Conservation (phyloP, 2,113 vertebrate genomes). For the Hylia prasina region DNA sequence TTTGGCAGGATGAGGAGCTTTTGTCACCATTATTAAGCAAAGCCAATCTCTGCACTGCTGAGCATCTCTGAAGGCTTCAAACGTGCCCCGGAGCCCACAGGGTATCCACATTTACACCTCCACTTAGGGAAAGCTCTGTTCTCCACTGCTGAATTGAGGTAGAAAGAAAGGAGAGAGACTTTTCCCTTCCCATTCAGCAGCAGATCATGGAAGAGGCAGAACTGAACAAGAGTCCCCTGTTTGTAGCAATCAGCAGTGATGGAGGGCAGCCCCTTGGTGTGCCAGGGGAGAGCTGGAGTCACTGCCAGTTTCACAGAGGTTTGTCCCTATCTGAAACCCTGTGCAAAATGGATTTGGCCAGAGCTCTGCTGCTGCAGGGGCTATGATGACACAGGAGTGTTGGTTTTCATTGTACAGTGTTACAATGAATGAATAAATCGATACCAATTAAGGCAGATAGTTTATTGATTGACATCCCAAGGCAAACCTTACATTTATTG, state of each 20-base stretch:
- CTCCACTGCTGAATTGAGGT: not conserved
- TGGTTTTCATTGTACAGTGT: not conserved
- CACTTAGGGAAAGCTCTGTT: not conserved
- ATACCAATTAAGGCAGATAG: not conserved
- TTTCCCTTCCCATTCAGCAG: not conserved
- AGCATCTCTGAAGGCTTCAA: not conserved
- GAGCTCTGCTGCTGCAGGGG: not conserved
- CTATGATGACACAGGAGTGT: not conserved
- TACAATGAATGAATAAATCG: not conserved
- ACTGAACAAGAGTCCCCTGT: not conserved
- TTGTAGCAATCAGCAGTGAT: not conserved
- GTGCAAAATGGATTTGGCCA: not conserved
- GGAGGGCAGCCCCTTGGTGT: not conserved
- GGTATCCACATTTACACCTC: not conserved
- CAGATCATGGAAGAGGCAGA: not conserved
- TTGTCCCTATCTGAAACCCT: not conserved
- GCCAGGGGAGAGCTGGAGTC: not conserved
- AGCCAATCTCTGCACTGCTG: not conserved
- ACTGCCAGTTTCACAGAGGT: not conserved
- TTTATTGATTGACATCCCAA: slow-evolving; percentile 31
- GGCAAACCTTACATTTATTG: not conserved
- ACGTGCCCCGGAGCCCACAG: rapidly evolving
- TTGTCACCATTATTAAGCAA: not conserved
- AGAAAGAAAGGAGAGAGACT: not conserved
- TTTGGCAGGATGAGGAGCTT: not conserved